phyloP scores from a whole-genome alignment of 2,888 invertebrate species.

The Aromia moschata region DNA sequence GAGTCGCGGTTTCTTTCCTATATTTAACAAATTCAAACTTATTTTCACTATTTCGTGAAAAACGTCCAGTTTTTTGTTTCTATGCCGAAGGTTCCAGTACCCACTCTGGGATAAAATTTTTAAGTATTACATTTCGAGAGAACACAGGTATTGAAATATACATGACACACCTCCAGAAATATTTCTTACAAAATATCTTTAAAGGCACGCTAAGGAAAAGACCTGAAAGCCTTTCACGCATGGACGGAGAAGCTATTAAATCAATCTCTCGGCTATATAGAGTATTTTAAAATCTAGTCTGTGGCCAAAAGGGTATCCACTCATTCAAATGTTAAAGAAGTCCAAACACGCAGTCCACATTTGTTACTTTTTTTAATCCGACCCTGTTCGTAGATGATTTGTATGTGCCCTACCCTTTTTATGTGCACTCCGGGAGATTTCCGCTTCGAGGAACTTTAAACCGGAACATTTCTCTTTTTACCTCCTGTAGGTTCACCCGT shows the following conservation, averaged over 20 bases:
- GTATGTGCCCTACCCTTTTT: conserved; percentile 54
- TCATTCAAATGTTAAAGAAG: conserved; percentile 43
- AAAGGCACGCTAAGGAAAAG: no score
- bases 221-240: conserved; percentile 6
- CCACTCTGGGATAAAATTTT: no score
- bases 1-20: no score
- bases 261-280: conserved; percentile 17
- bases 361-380: conserved; percentile 55
- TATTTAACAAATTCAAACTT: no score
- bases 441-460: conserved; percentile 55
- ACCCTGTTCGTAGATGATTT: conserved; percentile 52
- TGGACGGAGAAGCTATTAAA: conserved; percentile 18
- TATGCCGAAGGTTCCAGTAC: no score
- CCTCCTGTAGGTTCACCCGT: conserved; percentile 28
- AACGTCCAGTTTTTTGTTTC: no score
- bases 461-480: conserved; percentile 50
- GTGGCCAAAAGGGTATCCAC: conserved; percentile 26
- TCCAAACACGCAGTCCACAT: conserved; percentile 51
- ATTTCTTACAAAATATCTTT: no score
- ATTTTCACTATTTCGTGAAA: no score
- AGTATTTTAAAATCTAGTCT: conserved; percentile 26
- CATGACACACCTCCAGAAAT: no score
- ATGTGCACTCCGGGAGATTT: conserved; percentile 51
- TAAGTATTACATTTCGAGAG: no score
- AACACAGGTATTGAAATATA: no score